Percentiles rank a stretch among this genome's conserved stretches.
These are phyloP conservation scores for Drosophila littoralis DNA, from an alignment of 1,140 invertebrate species.

Conservation along the genomic window DNA sequence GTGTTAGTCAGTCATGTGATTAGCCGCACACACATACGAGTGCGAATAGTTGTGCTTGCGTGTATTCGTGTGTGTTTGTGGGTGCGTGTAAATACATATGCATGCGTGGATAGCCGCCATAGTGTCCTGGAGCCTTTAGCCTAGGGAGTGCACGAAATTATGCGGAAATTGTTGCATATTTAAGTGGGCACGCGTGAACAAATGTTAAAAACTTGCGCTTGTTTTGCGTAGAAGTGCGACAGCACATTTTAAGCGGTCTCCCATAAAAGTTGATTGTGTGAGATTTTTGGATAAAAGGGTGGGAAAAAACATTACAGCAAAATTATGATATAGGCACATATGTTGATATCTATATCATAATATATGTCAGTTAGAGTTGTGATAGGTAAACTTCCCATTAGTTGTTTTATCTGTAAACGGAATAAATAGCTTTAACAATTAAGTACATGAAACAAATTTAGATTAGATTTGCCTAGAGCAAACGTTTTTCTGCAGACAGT, in stretches of 20 bases:
- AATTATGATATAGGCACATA: background rate
- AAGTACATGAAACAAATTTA: no score
- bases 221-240: conserved; percentile 3
- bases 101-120: background rate
- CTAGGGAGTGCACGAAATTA: conserved; percentile 59
- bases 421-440: no score
- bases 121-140: conserved; percentile 12
- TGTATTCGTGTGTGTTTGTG: conserved; percentile 2
- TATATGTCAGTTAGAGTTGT: no score
- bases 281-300: background rate
- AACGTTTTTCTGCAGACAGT: no score
- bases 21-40: conserved; percentile 44
- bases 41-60: background rate
- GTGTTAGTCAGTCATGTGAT: conserved; percentile 65
- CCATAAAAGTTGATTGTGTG: conserved; percentile 10
- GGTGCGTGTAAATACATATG: background rate
- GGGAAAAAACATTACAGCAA: background rate
- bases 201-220: conserved; percentile 59
- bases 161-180: conserved; percentile 79
- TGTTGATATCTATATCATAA: no score
- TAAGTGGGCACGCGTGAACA: conserved; percentile 72
- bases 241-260: background rate
- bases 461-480: no score
- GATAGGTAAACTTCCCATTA: no score
- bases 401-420: no score